Conservation (phyloP, 2,888 invertebrate species). For the Euplagia quadripunctaria region DNA sequence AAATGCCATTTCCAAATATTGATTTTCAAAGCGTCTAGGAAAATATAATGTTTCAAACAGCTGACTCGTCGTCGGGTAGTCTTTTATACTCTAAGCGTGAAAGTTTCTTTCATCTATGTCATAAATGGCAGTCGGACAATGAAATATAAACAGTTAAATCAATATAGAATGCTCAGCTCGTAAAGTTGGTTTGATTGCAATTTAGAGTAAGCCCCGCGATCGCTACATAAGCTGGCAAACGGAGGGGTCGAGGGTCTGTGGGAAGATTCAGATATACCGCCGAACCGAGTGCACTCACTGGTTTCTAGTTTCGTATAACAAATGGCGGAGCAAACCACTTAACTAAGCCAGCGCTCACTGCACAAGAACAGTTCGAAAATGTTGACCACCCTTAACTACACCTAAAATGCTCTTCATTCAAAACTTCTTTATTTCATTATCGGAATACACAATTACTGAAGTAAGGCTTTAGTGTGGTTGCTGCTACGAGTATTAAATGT, state of each 20-base stretch:
- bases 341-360: conserved; percentile 47
- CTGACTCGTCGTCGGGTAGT: conserved; percentile 54
- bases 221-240: conserved; percentile 73
- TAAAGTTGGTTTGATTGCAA: conserved; percentile 76
- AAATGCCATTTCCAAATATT: conserved; percentile 49
- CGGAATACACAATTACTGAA: conserved; percentile 4
- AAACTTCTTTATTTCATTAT: conserved; percentile 29
- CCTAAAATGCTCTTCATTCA: conserved; percentile 37
- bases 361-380: conserved; percentile 46
- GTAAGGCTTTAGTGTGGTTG: background rate
- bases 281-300: conserved; percentile 63
- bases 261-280: conserved; percentile 65
- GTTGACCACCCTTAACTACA: conserved; percentile 34
- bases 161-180: conserved; percentile 17
- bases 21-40: conserved; percentile 58
- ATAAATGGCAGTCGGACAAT: conserved; percentile 31
- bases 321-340: conserved; percentile 58
- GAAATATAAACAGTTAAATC: conserved; percentile 46
- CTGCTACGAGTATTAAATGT: background rate
- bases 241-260: conserved; percentile 69
- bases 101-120: conserved; percentile 26
- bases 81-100: conserved; percentile 50
- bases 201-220: conserved; percentile 77
- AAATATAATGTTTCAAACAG: conserved; percentile 64
- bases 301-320: conserved; percentile 70